phyloP scores from a whole-genome alignment of 2,113 vertebrate species.

The Phoenicopterus ruber region DNA sequence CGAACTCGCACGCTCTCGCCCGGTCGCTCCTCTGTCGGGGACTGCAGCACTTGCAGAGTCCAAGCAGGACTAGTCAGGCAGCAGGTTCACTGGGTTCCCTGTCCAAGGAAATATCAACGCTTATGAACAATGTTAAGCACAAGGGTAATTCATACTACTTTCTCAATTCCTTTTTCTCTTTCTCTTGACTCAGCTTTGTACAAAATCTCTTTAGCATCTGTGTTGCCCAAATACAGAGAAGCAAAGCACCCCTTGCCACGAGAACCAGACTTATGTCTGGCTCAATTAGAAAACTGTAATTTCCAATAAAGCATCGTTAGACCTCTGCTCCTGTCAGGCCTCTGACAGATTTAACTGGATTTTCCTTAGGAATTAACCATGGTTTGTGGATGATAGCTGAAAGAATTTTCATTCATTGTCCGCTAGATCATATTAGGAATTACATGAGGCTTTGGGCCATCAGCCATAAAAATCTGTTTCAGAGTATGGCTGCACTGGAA shows the following conservation, averaged over 20 bases:
- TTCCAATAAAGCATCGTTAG: background rate
- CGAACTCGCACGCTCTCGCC: no score
- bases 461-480: background rate
- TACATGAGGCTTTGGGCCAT: background rate
- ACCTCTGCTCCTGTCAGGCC: background rate
- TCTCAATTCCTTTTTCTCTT: background rate
- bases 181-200: background rate
- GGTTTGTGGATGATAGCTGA: background rate
- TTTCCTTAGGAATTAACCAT: background rate
- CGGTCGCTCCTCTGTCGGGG: accelerated
- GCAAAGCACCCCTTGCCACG: background rate
- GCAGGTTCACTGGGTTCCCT: background rate
- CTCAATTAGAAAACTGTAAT: slow-evolving; percentile 16
- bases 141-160: background rate
- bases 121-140: background rate
- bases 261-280: background rate
- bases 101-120: background rate
- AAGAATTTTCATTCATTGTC: slow-evolving; percentile 1
- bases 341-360: slow-evolving; percentile 9
- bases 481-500: background rate
- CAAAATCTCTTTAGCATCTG: background rate
- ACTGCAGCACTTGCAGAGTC: background rate
- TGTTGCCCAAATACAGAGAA: background rate
- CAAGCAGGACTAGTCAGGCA: background rate
- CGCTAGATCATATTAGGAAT: background rate